Evolutionary conservation across 2,888 invertebrate genomes (phyloP).

Genomic region (Caenorhabditis sulstoni): DNA sequence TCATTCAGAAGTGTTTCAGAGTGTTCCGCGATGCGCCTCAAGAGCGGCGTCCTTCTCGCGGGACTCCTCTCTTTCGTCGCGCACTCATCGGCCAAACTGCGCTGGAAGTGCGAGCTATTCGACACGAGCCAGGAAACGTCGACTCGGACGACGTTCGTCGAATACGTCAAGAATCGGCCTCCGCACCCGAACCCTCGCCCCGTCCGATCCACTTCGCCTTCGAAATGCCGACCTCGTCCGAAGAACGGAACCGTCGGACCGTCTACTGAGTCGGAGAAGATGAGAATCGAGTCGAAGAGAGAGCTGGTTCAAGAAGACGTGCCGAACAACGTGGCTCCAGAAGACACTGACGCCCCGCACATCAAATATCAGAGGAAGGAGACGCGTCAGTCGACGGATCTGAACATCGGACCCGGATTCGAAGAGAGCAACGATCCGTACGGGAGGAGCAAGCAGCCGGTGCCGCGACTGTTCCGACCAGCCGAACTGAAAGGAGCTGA

Average conservation of each 20-base stretch:
- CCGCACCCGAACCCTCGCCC: conserved; percentile 15
- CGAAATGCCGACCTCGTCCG: conserved; percentile 37
- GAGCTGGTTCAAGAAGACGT: conserved; percentile 17
- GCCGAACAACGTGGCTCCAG: neutral
- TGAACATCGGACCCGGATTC: conserved; percentile 52
- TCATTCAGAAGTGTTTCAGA: conserved; percentile 7
- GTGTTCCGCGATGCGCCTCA: conserved; percentile 17
- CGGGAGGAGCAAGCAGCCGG: conserved; percentile 34
- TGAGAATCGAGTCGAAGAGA: conserved; percentile 27
- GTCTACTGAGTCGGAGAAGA: conserved; percentile 11
- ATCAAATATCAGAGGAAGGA: conserved; percentile 34
- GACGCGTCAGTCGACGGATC: conserved; percentile 23
- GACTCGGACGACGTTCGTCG: conserved; percentile 23
- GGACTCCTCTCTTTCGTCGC: conserved; percentile 42
- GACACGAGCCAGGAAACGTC: conserved; percentile 38
- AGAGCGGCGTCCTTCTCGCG: conserved; percentile 24
- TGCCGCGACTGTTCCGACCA: conserved; percentile 35
- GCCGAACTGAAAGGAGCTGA: conserved; percentile 42
- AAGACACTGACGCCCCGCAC: conserved; percentile 11
- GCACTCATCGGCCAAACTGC: conserved; percentile 36
- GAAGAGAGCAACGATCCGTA: conserved; percentile 49
- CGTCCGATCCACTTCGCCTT: conserved; percentile 18
- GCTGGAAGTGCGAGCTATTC: conserved; percentile 50
- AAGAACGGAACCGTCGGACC: conserved; percentile 33
- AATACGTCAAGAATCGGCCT: conserved; percentile 11